Evolutionary conservation across 2,888 invertebrate species (phyloP).

Genomic region (Eupithecia insigniata): DNA sequence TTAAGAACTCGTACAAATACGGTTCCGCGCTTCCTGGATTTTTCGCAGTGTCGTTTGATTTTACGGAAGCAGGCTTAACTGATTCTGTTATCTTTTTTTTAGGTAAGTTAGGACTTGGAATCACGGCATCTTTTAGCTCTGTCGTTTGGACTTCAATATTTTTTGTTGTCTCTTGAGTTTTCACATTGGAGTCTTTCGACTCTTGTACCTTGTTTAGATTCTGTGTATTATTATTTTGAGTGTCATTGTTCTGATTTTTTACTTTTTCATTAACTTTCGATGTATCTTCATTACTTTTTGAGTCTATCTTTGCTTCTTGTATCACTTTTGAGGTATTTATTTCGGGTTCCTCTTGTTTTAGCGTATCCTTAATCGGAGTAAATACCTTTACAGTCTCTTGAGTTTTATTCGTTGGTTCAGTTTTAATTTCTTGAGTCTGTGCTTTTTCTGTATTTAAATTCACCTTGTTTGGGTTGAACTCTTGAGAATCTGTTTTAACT

Average conservation of each 20-base stretch:
- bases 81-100: background rate
- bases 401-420: background rate
- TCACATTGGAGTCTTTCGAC: background rate
- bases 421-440: background rate
- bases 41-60: slow-evolving; percentile 11
- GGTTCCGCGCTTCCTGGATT: slow-evolving; percentile 1
- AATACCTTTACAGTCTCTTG: background rate
- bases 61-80: background rate
- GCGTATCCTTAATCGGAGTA: background rate
- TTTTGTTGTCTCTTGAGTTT: background rate
- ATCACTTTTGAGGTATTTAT: background rate
- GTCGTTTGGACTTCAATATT: background rate
- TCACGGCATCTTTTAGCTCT: background rate
- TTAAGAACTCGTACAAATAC: slow-evolving; percentile 21
- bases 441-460: background rate
- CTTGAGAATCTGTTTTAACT: slow-evolving; percentile 14
- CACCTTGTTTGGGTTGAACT: background rate
- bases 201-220: background rate
- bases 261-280: background rate
- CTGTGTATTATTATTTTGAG: background rate
- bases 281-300: background rate
- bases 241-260: background rate
- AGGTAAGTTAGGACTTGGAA: background rate
- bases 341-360: background rate
- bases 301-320: background rate